Conservation (phyloP, 2,888 invertebrate genomes). For the Limnephilus auricula region DNA sequence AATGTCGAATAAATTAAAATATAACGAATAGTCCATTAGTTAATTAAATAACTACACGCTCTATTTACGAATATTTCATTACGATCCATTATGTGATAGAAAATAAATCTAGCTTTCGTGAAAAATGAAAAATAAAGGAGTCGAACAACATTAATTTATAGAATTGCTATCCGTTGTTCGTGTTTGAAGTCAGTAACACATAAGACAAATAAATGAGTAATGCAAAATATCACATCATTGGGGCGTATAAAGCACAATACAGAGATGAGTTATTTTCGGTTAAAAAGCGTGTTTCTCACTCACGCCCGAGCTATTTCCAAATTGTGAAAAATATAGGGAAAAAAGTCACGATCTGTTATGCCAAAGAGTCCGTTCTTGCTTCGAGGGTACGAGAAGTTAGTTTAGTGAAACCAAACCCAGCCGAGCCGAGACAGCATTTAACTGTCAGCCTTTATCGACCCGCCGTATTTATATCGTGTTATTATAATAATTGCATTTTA, state of each 20-base stretch:
- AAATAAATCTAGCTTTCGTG: constrained; percentile 53
- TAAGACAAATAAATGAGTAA: constrained; percentile 48
- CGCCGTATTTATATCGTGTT: constrained; percentile 51
- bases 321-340: constrained; percentile 49
- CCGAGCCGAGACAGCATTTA: constrained; percentile 40
- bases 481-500: constrained; percentile 55
- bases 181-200: constrained; percentile 53
- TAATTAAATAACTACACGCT: constrained; percentile 54
- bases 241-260: background rate
- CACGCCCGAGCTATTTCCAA: constrained; percentile 34
- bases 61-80: constrained; percentile 56
- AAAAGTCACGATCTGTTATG: constrained; percentile 39
- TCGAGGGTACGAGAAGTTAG: background rate
- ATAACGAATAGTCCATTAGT: constrained; percentile 55
- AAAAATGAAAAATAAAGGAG: constrained; percentile 48
- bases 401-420: background rate
- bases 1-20: constrained; percentile 56
- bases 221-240: constrained; percentile 41
- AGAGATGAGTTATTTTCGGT: constrained; percentile 33
- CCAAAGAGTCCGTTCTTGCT: background rate
- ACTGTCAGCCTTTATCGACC: constrained; percentile 51
- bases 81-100: constrained; percentile 56
- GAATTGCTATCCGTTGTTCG: constrained; percentile 51
- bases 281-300: constrained; percentile 15
- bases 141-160: constrained; percentile 52